Base-by-base conservation (phyloP, 2,113 vertebrate species). In the Martes martes region DNA sequence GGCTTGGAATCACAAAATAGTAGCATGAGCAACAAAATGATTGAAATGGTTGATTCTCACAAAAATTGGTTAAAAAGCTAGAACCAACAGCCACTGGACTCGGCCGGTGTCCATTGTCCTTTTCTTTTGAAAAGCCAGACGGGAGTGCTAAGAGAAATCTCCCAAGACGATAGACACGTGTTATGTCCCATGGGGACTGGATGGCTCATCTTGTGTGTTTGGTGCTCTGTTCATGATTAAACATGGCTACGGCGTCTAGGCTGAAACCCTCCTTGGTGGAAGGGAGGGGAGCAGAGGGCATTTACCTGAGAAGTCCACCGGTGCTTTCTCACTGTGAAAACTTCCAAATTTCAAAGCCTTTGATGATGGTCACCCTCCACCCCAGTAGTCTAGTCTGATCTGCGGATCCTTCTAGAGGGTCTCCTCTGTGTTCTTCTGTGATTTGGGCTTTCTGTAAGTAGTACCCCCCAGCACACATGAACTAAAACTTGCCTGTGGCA, bases 191-290 rank as follows among this genome's bases (percentile, higher is more conserved):
- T 1, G 2, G 0, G 33, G 69, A 42, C 8, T 11, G 4, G 2
- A 1, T 0, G 39, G 24, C 59, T 4, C 42, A 52, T 21, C 1
- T 0, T 1, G 8, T 18, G 23, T 31, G 4, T 11, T 33, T 16
- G 7, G 45, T 33, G 21, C 21, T 61, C 19, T 63, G 24, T 11
- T 79, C 19, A 19, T 26, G 8, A 78, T 42, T 26, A 63, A 91
- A 26, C 0, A 6, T 31, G 52, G 31, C 0, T 24, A 1, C 18
- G 21, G 21, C 16, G 55, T 42, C 42, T 80, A 26, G 1, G 28
- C 45, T 90, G 50, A 42, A 59, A 15, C 33, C 11, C 11, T 21
- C 82, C 2, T 7, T 42, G 11, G 7, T 10, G 31, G 9, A 36
- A 14, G 6, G 28, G 5, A 59, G 16, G 61, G 55, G 36, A n/a